Evolutionary conservation across 2,113 vertebrate genomes (phyloP).

Genomic region (Falco punctatus): DNA sequence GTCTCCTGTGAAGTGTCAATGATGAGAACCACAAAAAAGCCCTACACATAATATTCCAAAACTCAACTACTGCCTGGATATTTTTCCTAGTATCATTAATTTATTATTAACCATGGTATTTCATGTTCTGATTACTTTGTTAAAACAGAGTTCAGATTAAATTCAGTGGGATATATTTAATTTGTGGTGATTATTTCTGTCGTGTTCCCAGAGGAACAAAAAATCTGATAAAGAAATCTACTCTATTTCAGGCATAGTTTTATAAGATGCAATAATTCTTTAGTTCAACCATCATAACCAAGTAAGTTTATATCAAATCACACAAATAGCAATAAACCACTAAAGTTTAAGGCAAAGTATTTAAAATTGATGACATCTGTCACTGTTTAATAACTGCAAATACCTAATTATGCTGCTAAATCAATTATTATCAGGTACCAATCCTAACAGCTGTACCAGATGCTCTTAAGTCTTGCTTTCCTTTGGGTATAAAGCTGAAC

Average conservation of each 20-base stretch:
- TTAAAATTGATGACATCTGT: neutral
- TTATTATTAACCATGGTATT: neutral
- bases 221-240: neutral
- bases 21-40: neutral
- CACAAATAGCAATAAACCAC: neutral
- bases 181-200: neutral
- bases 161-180: neutral
- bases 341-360: neutral
- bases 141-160: neutral
- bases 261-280: neutral
- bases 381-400: neutral
- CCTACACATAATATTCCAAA: neutral
- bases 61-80: neutral
- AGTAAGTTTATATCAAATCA: neutral
- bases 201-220: neutral
- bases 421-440: neutral
- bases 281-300: neutral
- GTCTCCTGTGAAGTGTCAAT: neutral
- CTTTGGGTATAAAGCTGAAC: neutral
- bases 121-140: neutral
- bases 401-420: slow-evolving; percentile 5
- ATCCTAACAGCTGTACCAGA: neutral
- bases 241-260: neutral
- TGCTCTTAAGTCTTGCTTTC: neutral
- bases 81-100: neutral